Evolutionary conservation across 2,113 vertebrate species (phyloP).

Genomic region (Lepidothrix coronata): DNA sequence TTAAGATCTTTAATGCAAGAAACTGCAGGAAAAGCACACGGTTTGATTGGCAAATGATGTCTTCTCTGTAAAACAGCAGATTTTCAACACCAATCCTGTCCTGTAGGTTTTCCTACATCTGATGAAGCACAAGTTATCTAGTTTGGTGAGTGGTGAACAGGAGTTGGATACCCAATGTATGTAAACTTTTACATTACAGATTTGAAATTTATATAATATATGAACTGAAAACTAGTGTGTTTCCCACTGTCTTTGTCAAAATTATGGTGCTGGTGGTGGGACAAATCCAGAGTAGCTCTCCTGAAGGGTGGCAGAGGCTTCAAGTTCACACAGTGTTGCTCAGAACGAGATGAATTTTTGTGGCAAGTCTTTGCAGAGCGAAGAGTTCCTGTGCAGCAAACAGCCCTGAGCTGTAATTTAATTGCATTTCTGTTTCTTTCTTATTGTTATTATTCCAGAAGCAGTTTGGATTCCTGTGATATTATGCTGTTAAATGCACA

Average conservation of each 20-base stretch:
- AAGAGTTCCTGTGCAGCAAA: background rate
- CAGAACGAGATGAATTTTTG: background rate
- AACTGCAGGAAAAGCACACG: fast-evolving
- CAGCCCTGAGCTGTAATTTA: background rate
- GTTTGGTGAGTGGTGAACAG: background rate
- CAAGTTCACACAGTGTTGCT: background rate
- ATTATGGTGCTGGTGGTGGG: background rate
- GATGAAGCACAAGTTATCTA: background rate
- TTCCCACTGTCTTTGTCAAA: background rate
- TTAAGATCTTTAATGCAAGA: background rate
- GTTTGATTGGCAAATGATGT: background rate
- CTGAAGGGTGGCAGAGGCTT: background rate
- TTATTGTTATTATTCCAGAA: background rate
- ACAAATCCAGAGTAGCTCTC: background rate
- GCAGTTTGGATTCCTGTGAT: background rate
- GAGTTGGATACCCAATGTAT: fast-evolving
- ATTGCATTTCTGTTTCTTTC: background rate
- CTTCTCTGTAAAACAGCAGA: background rate
- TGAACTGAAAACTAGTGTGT: background rate
- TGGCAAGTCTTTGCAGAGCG: background rate
- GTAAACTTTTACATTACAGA: background rate
- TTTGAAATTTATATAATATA: background rate
- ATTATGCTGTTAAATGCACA: background rate
- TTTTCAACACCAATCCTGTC: background rate
- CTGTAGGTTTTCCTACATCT: background rate